Evolutionary conservation across 2,888 invertebrate genomes (phyloP), one percentile per base, ranked within the genome.

Genomic region (Oscheius sp.): DNA sequence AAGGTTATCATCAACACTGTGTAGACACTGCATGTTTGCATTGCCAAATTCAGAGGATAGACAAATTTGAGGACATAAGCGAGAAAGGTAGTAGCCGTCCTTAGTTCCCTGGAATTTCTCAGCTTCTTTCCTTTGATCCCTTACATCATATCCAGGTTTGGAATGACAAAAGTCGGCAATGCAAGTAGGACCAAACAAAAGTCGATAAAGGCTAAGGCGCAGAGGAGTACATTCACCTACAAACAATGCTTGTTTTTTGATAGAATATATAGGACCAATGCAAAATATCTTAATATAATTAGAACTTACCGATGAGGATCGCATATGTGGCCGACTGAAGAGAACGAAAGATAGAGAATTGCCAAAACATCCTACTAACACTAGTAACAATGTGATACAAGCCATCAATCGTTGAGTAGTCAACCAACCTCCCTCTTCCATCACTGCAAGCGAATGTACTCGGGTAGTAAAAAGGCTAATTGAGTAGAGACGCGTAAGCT

Each of bases 1-100:
- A 81, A 70, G 2, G 84, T 83, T 33, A 85, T 84, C 69, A 83
- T 76, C 30, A 85, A 74, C 78, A 84, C 82, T 14, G 80, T 79
- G 61, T 78, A 81, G 63, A 85, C 81, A 26, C 75, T 75, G 50
- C 80, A 81, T 20, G 83, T 84, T 66, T 84, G 84, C 77, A 82
- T 78, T 70, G 80, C 83, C 59, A 84, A 64, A 51, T 80, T 83
- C 41, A 85, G 69, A 17, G 84, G 84, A 61, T 84, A 84, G 36
- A 83, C 71, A 66, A 77, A 80, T 56, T 83, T 83, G 8, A 84
- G 70, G 28, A 81, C 74, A 49, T 78, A 80, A 17, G 82, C 78
- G 65, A 80, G 68, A 45, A 73, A 78, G 20, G 74, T 75, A 20
- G 57, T 64, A n/a, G 69, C 56, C 28, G 59, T 64, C 47, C 65